Evolutionary conservation across 2,888 invertebrate species (phyloP).

Genomic region (Gibbula magus): DNA sequence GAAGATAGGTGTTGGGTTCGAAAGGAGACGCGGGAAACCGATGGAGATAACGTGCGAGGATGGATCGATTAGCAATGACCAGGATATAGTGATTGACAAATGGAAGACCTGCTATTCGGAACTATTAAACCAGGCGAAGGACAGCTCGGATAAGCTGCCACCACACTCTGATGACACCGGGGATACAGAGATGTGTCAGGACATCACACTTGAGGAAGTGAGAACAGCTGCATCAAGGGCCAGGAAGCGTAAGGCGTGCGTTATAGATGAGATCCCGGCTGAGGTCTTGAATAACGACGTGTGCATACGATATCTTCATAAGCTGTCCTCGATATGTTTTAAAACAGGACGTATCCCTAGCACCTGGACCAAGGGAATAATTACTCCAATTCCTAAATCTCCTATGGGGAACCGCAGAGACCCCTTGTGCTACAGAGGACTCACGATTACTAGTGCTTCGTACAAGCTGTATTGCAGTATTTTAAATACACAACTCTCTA

Average conservation of each 20-base stretch:
- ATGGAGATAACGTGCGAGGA: not conserved
- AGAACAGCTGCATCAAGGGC: not conserved
- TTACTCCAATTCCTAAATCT: no score
- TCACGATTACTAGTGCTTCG: not conserved
- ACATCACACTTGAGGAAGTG: no score
- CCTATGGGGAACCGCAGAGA: not conserved
- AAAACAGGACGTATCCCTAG: not conserved
- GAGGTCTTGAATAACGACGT: not conserved
- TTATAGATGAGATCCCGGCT: not conserved
- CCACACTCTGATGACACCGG: not conserved
- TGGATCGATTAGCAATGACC: not conserved
- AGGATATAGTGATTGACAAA: not conserved
- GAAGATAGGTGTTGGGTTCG: not conserved
- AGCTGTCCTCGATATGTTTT: not conserved
- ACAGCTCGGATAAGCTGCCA: not conserved
- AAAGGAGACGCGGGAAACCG: not conserved
- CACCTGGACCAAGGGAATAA: not conserved
- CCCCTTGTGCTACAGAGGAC: not conserved
- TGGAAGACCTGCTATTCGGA: not conserved
- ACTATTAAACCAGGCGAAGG: not conserved
- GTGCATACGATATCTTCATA: not conserved
- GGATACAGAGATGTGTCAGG: no score
- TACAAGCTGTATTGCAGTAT: not conserved
- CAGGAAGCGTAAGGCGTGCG: not conserved
- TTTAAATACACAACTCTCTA: not conserved